Percentiles rank a stretch among this genome's conserved stretches.
Conservation (phyloP, 2,797 vertebrate species). For the Platyrinchus mystaceus region DNA sequence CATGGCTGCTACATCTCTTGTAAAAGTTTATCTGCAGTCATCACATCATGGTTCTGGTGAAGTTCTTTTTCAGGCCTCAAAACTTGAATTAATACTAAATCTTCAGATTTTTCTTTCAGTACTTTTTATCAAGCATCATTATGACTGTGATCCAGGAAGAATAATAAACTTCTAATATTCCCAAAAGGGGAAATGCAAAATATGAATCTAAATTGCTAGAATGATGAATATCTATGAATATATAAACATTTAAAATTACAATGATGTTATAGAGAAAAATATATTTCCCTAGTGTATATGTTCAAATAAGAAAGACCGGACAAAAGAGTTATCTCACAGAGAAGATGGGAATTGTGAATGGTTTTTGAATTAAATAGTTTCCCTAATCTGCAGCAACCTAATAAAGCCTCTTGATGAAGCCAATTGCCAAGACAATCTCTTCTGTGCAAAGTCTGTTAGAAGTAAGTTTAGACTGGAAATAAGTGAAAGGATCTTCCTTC, state of each 20-base stretch:
- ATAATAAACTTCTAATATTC: constrained; percentile 10
- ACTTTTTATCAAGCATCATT: background rate
- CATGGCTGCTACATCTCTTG: background rate
- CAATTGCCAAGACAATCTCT: background rate
- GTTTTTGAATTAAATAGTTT: constrained; percentile 30
- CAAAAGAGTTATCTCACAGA: constrained; percentile 11
- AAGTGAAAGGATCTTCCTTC: background rate
- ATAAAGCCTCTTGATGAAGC: constrained; percentile 3
- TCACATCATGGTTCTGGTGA: background rate
- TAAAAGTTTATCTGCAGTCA: background rate
- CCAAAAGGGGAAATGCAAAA: background rate
- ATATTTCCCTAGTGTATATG: constrained; percentile 17
- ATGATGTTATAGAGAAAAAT: constrained; percentile 7
- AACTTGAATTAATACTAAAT: constrained; percentile 5
- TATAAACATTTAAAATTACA: constrained; percentile 13
- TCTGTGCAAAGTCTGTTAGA: background rate
- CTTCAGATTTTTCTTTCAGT: background rate
- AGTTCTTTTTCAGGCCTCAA: background rate
- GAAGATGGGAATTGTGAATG: background rate
- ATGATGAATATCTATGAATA: constrained; percentile 30
- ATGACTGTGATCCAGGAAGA: background rate
- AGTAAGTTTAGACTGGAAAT: background rate
- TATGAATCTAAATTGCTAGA: constrained; percentile 11
- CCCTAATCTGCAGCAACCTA: constrained; percentile 8
- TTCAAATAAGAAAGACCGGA: background rate